These are phyloP conservation scores for Elgonia sp. DNA, from an alignment of 2,888 invertebrate genomes.

Conservation along the genomic window DNA sequence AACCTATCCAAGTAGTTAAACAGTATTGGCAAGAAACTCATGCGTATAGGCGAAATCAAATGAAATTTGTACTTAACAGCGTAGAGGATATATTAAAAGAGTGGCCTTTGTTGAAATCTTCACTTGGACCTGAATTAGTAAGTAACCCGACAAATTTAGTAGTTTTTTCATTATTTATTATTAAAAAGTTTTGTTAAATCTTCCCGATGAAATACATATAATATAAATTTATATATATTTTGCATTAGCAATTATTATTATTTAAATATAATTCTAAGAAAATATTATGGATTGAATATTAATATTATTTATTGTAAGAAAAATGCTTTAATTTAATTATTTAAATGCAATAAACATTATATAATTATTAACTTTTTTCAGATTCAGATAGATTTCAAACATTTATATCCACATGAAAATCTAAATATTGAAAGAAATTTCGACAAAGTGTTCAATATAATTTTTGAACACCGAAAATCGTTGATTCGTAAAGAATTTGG, in stretches of 20 bases:
- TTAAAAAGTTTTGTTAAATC: background rate
- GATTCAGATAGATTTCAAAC: conserved; percentile 38
- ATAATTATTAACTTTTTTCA: conserved; percentile 23
- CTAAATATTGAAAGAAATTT: conserved; percentile 15
- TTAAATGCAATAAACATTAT: too few species aligned
- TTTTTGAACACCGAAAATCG: conserved; percentile 27
- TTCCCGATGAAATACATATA: background rate
- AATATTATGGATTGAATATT: too few species aligned
- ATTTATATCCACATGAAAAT: conserved; percentile 31
- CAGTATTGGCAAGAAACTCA: conserved; percentile 30
- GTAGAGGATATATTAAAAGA: conserved; percentile 46
- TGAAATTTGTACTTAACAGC: background rate
- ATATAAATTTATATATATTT: background rate
- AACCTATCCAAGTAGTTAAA: conserved; percentile 20
- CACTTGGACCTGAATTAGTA: conserved; percentile 58
- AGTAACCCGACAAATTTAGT: background rate
- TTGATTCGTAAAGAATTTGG: conserved; percentile 19
- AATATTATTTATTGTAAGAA: too few species aligned
- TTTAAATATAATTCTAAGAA: too few species aligned
- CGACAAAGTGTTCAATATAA: conserved; percentile 16
- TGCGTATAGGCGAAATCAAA: conserved; percentile 11
- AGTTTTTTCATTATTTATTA: background rate
- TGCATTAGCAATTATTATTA: too few species aligned
- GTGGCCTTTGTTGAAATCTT: conserved; percentile 63
- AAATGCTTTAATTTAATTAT: too few species aligned